These are phyloP conservation scores for Varanus komodoensis DNA, from an alignment of 2,113 vertebrate genomes.

Conservation along the genomic window DNA sequence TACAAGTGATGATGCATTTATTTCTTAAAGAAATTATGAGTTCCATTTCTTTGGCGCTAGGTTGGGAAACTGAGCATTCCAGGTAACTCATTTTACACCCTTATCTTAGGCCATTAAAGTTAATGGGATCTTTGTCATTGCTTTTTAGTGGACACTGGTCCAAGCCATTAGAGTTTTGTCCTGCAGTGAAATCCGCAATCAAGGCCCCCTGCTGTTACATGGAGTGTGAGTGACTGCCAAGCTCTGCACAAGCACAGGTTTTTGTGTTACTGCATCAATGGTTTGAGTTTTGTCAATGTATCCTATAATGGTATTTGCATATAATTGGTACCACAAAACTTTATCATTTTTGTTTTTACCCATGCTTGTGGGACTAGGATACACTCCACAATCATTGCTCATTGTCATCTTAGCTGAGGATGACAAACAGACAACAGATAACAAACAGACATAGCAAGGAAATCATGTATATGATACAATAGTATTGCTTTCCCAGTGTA, in stretches of 20 bases:
- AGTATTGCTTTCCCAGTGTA: neutral
- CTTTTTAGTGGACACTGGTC: conserved; percentile 27
- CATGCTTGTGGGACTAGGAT: neutral
- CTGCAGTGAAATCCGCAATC: conserved; percentile 2
- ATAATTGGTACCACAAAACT: conserved; percentile 12
- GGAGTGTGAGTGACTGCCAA: neutral
- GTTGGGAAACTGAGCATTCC: neutral
- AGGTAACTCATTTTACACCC: conserved; percentile 15
- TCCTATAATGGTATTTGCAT: conserved; percentile 9
- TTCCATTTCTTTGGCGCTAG: conserved; percentile 21
- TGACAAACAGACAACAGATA: too few relatives aligned
- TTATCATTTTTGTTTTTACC: conserved; percentile 19
- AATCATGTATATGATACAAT: neutral
- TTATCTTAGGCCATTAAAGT: conserved; percentile 29
- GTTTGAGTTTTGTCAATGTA: neutral
- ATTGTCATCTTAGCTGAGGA: neutral
- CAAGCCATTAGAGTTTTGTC: conserved; percentile 24
- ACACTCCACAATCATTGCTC: neutral
- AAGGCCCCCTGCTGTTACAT: neutral
- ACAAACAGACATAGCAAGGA: neutral
- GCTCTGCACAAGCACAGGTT: neutral
- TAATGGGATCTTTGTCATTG: conserved; percentile 27
- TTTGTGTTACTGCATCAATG: conserved; percentile 11
- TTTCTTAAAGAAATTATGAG: conserved; percentile 43
- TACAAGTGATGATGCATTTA: conserved; percentile 40